Evolutionary conservation across 2,888 invertebrate genomes (phyloP).

Genomic region (Gryllus longicercus): DNA sequence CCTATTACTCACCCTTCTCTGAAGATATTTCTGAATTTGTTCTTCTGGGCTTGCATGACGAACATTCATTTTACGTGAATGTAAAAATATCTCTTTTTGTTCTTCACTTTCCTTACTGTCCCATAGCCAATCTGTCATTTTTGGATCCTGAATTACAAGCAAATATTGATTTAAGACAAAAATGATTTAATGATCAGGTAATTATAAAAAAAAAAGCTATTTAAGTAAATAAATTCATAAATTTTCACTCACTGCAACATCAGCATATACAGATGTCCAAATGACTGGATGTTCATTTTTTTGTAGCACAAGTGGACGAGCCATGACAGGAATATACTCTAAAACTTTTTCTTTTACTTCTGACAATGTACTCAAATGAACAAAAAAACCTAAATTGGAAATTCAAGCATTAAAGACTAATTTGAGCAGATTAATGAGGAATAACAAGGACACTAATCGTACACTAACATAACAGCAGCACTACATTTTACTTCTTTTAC

Average conservation of each 20-base stretch:
- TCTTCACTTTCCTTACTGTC: slow-evolving; percentile 75
- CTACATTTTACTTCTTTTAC: slow-evolving; percentile 44
- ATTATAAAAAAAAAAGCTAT: neutral
- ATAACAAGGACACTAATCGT: slow-evolving; percentile 9
- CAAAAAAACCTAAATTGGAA: slow-evolving; percentile 71
- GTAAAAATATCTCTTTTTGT: slow-evolving; percentile 71
- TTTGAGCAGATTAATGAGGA: neutral
- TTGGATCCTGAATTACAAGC: slow-evolving; percentile 64
- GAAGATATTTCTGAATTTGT: slow-evolving; percentile 58
- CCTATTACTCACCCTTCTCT: slow-evolving; percentile 48
- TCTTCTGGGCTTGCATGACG: slow-evolving; percentile 61
- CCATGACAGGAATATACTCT: slow-evolving; percentile 95
- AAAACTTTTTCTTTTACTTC: slow-evolving; percentile 96
- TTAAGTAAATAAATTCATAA: neutral
- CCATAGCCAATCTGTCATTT: slow-evolving; percentile 88
- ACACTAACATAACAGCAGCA: neutral
- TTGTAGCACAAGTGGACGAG: slow-evolving; percentile 87
- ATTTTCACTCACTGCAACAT: slow-evolving; percentile 64
- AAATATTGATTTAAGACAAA: neutral
- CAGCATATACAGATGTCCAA: slow-evolving; percentile 96
- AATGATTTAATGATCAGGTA: neutral
- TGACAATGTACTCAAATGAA: slow-evolving; percentile 92
- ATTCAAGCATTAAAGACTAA: neutral
- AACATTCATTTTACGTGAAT: slow-evolving; percentile 49
- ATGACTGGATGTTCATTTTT: slow-evolving; percentile 82